A percentile compares a stretch with the other conserved stretches of the same genome.
Conservation (phyloP, 2,113 vertebrate genomes). For the Nipponia nippon region DNA sequence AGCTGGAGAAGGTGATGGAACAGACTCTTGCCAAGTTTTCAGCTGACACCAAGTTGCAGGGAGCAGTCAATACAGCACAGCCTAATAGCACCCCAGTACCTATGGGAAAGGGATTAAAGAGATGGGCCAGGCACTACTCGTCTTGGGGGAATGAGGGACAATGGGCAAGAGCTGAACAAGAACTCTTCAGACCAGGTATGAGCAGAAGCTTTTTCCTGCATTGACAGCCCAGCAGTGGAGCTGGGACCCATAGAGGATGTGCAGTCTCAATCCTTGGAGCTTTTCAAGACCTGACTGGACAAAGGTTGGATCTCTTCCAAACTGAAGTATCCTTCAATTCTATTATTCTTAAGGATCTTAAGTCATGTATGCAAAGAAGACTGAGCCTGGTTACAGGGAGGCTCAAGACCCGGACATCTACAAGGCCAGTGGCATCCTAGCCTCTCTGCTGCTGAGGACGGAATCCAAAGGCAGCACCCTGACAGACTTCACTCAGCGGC, state of each 20-base stretch:
- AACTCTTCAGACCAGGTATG: background rate
- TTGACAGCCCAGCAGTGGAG: background rate
- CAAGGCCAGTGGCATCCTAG: background rate
- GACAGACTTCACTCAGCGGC: fast-evolving
- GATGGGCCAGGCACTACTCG: fast-evolving
- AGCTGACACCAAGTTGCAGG: background rate
- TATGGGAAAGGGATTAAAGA: background rate
- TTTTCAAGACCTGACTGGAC: background rate
- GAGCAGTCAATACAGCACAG: background rate
- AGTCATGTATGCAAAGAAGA: fast-evolving
- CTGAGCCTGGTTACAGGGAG: background rate
- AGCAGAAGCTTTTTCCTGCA: background rate
- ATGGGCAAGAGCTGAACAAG: background rate
- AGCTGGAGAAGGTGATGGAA: background rate
- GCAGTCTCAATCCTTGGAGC: background rate
- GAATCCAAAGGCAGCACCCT: background rate
- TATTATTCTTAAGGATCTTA: background rate
- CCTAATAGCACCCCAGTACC: background rate
- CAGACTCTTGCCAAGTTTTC: background rate
- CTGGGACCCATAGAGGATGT: background rate
- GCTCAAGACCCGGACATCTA: fast-evolving
- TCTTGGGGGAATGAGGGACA: background rate
- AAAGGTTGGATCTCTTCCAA: background rate
- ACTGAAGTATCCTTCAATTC: background rate
- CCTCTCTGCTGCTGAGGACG: background rate